phyloP scores from a whole-genome alignment of 2,113 vertebrate genomes.

The Sceloporus undulatus region DNA sequence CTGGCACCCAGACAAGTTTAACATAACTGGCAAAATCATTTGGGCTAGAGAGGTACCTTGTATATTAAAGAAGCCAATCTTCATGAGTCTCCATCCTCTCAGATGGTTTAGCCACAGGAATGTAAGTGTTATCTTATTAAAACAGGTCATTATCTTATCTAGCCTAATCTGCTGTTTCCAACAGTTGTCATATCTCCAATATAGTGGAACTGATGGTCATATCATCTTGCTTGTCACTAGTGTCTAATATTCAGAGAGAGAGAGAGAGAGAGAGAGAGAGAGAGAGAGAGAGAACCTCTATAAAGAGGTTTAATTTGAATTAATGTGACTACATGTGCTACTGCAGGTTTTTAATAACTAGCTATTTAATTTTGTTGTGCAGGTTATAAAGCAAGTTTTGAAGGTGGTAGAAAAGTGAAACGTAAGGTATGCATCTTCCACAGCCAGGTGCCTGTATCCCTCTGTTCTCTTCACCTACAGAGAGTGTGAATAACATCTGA shows the following conservation, averaged over 20 bases:
- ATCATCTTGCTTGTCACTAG: not conserved
- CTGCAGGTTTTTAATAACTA: not conserved
- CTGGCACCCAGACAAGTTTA: not conserved
- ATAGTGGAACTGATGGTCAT: not conserved
- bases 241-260: not conserved
- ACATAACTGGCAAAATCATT: not conserved
- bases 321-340: not conserved
- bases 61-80: not conserved
- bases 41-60: not conserved
- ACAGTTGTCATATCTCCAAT: no score
- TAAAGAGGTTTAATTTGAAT: not conserved
- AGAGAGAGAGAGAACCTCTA: not conserved
- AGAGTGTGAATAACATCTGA: not conserved
- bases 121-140: not conserved
- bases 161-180: not conserved
- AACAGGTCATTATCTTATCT: not conserved
- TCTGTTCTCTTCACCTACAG: not conserved
- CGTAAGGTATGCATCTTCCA: slow-evolving; percentile 8
- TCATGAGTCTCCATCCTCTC: not conserved
- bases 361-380: slow-evolving; percentile 2
- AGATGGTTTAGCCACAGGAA: not conserved
- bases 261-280: not conserved
- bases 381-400: not conserved
- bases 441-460: not conserved
- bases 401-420: not conserved